These are phyloP conservation scores for Mya arenaria DNA, from an alignment of 1,140 invertebrate species.

Conservation along the genomic window DNA sequence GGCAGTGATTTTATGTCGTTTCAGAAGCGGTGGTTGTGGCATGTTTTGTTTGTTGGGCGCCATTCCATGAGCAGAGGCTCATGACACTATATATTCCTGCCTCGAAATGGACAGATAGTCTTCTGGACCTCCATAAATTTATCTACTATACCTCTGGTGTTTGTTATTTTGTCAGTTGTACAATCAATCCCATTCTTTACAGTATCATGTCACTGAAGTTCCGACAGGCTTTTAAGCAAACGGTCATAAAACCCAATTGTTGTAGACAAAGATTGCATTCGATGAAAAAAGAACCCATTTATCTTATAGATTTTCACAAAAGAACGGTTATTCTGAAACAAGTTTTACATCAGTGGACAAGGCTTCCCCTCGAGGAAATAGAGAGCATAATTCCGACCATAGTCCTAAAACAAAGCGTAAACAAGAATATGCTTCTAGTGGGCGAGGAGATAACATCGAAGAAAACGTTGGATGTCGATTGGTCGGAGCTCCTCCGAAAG, in stretches of 20 bases:
- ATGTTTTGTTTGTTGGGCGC: constrained; percentile 98
- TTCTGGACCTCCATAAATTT: constrained; percentile 67
- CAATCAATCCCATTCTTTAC: constrained; percentile 85
- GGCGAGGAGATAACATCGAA: too few relatives aligned
- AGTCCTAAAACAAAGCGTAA: too few relatives aligned
- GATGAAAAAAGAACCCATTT: neutral
- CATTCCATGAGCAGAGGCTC: constrained; percentile 93
- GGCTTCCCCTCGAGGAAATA: too few relatives aligned
- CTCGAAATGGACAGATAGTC: constrained; percentile 63
- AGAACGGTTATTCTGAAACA: neutral
- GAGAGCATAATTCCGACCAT: too few relatives aligned
- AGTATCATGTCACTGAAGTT: constrained; percentile 85
- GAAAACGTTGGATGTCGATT: too few relatives aligned
- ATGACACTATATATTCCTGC: constrained; percentile 87
- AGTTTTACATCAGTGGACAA: neutral
- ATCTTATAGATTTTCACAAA: neutral
- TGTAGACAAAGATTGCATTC: neutral
- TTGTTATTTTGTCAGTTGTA: constrained; percentile 82
- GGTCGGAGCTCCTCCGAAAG: too few relatives aligned
- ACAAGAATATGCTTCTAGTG: too few relatives aligned
- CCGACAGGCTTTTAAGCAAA: constrained; percentile 81
- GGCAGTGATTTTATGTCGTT: constrained; percentile 48
- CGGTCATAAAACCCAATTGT: neutral
- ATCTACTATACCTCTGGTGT: constrained; percentile 74
- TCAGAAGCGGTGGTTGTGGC: constrained; percentile 95